Conservation (phyloP, 1,140 invertebrate genomes). For the Ceratina japonica region DNA sequence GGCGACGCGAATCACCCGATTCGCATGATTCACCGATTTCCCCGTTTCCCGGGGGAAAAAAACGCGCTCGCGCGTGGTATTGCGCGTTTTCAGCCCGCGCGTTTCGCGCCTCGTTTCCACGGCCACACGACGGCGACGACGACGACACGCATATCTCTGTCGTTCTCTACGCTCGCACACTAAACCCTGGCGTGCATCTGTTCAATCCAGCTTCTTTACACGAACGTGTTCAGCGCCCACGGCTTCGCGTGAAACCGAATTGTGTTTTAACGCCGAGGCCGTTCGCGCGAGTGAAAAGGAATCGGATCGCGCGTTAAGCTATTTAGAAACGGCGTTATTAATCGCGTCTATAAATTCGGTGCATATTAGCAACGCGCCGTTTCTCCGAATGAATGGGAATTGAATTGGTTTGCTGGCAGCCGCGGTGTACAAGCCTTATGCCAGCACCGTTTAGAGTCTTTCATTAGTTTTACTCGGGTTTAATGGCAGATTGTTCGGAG, state of each 20-base stretch:
- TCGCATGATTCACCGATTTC: constrained; percentile 33
- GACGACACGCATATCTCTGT: constrained; percentile 28
- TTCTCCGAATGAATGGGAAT: not conserved
- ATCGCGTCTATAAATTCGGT: constrained; percentile 3
- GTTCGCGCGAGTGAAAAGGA: constrained; percentile 14
- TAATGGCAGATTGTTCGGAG: not conserved
- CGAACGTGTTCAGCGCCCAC: constrained; percentile 1
- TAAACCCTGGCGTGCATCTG: constrained; percentile 10
- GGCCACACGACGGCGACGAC: constrained; percentile 26
- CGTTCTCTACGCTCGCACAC: too few relatives aligned
- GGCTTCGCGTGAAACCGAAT: constrained; percentile 30
- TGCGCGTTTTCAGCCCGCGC: constrained; percentile 49
- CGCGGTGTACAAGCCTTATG: not conserved
- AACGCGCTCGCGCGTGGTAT: constrained; percentile 55
- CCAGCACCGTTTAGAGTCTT: not conserved
- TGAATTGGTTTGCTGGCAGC: not conserved
- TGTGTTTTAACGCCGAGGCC: not conserved
- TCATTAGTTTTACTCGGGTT: not conserved
- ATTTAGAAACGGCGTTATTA: constrained; percentile 31
- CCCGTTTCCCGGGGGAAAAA: not conserved
- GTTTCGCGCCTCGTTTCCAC: constrained; percentile 40
- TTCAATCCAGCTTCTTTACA: not conserved
- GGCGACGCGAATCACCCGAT: constrained; percentile 26
- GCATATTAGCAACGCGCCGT: not conserved
- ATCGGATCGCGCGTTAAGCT: not conserved